A percentile compares a stretch with the other conserved stretches of the same genome.
These are phyloP conservation scores for Neodiprion lecontei DNA, from an alignment of 1,140 invertebrate species.

Conservation along the genomic window DNA sequence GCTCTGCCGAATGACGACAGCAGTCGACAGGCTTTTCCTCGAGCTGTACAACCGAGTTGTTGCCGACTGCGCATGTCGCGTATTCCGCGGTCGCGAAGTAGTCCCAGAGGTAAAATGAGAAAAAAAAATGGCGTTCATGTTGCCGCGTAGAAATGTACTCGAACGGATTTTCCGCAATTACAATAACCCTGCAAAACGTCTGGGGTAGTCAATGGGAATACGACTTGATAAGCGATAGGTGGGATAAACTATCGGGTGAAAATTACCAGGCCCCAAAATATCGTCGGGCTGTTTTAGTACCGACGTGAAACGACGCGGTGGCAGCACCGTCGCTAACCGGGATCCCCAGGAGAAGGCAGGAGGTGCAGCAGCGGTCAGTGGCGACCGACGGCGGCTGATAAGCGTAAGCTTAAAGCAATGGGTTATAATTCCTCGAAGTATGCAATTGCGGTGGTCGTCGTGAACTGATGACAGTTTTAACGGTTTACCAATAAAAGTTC, in stretches of 20 bases:
- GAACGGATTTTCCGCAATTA: neutral
- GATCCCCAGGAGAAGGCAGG: neutral
- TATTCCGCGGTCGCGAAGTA: neutral
- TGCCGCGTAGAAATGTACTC: slow-evolving; percentile 16
- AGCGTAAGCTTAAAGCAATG: slow-evolving; percentile 2
- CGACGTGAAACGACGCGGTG: no score
- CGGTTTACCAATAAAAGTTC: no score
- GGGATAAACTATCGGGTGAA: no score
- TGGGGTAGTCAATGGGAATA: neutral
- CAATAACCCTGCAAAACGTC: slow-evolving; percentile 8
- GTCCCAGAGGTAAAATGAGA: neutral
- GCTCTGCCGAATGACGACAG: neutral
- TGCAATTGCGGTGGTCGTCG: no score
- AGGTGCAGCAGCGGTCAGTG: neutral
- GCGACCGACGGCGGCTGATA: neutral
- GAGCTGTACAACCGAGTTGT: neutral
- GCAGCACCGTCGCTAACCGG: neutral
- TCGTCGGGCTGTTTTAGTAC: no score
- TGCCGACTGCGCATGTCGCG: slow-evolving; percentile 3
- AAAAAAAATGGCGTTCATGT: neutral
- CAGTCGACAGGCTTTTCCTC: neutral
- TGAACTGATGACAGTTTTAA: no score
- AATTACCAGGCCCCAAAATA: no score
- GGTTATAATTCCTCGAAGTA: neutral
- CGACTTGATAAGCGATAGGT: no score